A percentile compares a stretch with the other conserved stretches of the same genome.
Conservation (phyloP, 2,888 invertebrate species). For the Drosophila bunnanda region DNA sequence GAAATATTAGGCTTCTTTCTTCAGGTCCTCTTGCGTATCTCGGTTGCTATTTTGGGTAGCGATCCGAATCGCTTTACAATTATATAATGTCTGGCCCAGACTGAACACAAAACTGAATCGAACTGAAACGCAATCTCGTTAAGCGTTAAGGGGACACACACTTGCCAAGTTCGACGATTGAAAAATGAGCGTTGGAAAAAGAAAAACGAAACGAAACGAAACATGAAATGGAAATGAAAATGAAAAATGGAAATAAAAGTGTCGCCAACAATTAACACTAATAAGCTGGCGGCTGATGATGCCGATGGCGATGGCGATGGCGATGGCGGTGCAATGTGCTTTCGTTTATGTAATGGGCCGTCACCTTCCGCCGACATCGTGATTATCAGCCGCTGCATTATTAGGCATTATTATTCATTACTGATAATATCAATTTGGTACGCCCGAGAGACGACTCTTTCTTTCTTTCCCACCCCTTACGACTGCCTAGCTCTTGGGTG, state of each 20-base stretch:
- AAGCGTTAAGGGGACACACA: slow-evolving; percentile 56
- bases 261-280: slow-evolving; percentile 72
- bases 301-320: slow-evolving; percentile 23
- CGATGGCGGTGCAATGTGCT: slow-evolving; percentile 47
- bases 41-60: slow-evolving; percentile 26
- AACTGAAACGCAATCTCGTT: slow-evolving; percentile 60
- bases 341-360: slow-evolving; percentile 66
- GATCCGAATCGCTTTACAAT: slow-evolving; percentile 31
- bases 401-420: slow-evolving; percentile 69
- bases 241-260: slow-evolving; percentile 44
- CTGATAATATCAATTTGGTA: slow-evolving; percentile 52
- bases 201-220: slow-evolving; percentile 7
- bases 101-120: slow-evolving; percentile 14
- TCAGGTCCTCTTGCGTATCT: neutral
- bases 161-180: slow-evolving; percentile 49
- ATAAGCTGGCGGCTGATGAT: slow-evolving; percentile 43
- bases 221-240: slow-evolving; percentile 26
- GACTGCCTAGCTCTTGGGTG: neutral
- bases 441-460: slow-evolving; percentile 25
- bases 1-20: no score
- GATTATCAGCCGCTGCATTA: slow-evolving; percentile 42
- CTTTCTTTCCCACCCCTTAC: neutral
- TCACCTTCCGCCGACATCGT: slow-evolving; percentile 23
- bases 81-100: slow-evolving; percentile 35
- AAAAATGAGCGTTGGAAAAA: slow-evolving; percentile 11